Percentiles rank a stretch among this genome's conserved stretches.
These are phyloP conservation scores for Pseudopipra pipra DNA, from an alignment of 2,113 vertebrate genomes.

Conservation along the genomic window DNA sequence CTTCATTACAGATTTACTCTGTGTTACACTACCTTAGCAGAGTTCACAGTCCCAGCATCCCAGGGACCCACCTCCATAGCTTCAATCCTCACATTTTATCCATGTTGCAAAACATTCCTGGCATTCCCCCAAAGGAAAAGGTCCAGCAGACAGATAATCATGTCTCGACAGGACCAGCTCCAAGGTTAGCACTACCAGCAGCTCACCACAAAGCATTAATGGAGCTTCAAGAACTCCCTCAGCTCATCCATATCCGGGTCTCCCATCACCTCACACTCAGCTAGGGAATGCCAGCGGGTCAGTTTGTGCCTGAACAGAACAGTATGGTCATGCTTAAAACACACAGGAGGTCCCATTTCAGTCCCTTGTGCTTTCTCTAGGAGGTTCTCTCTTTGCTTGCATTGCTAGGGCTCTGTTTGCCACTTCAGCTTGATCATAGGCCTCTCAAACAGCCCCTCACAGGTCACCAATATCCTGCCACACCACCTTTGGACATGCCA, in stretches of 20 bases:
- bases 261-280: neutral
- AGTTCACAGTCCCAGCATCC: neutral
- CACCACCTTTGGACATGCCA: neutral
- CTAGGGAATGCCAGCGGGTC: neutral
- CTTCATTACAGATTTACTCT: constrained; percentile 19
- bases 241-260: neutral
- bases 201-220: neutral
- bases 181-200: neutral
- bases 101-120: constrained; percentile 16
- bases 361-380: neutral
- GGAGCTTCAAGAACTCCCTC: neutral
- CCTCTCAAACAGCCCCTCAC: neutral
- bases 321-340: neutral
- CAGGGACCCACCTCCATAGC: neutral
- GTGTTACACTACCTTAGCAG: neutral
- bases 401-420: neutral
- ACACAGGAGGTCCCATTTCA: neutral
- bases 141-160: constrained; percentile 11
- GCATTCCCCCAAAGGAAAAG: neutral
- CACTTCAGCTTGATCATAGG: neutral
- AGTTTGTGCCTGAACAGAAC: neutral
- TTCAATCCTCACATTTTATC: constrained; percentile 5
- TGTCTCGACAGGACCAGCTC: neutral
- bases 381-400: neutral
- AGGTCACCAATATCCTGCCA: neutral